Evolutionary conservation across 2,113 vertebrate genomes (phyloP).

Genomic region (Scytalopus superciliaris): DNA sequence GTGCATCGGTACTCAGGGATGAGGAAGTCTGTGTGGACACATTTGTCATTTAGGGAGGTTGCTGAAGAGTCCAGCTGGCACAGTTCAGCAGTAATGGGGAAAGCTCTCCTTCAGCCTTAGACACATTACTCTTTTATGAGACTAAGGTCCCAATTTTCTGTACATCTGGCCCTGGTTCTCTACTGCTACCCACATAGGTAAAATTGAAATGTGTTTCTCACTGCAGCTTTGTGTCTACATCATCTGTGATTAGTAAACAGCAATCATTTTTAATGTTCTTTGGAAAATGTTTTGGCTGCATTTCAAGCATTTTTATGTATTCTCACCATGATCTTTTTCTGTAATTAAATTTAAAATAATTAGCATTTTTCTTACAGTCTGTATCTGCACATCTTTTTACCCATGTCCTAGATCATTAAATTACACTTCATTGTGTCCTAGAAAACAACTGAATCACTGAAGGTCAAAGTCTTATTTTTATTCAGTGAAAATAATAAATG

Average conservation of each 20-base stretch:
- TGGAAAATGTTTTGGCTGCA: slow-evolving; percentile 70
- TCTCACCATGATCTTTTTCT: slow-evolving; percentile 69
- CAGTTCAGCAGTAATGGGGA: accelerated
- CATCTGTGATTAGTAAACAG: slow-evolving; percentile 71
- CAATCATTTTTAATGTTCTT: slow-evolving; percentile 71
- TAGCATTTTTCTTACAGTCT: slow-evolving; percentile 73
- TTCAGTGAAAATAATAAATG: slow-evolving; percentile 46
- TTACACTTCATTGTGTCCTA: slow-evolving; percentile 43
- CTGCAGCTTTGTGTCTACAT: slow-evolving; percentile 32
- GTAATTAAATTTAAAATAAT: slow-evolving; percentile 80
- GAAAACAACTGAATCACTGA: slow-evolving; percentile 37
- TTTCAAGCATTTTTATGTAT: slow-evolving; percentile 75
- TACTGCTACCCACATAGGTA: neutral
- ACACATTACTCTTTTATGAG: neutral
- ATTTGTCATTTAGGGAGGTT: neutral
- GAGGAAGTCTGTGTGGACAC: neutral
- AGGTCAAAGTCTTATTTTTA: slow-evolving; percentile 62
- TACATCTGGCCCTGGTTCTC: neutral
- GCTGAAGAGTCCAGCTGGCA: neutral
- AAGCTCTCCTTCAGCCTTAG: neutral
- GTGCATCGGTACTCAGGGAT: accelerated
- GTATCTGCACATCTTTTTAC: slow-evolving; percentile 61
- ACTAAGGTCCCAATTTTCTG: neutral
- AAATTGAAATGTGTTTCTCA: neutral
- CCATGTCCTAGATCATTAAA: slow-evolving; percentile 70